Conservation (phyloP, 2,113 vertebrate species). For the Ptilorrhoa leucosticta region DNA sequence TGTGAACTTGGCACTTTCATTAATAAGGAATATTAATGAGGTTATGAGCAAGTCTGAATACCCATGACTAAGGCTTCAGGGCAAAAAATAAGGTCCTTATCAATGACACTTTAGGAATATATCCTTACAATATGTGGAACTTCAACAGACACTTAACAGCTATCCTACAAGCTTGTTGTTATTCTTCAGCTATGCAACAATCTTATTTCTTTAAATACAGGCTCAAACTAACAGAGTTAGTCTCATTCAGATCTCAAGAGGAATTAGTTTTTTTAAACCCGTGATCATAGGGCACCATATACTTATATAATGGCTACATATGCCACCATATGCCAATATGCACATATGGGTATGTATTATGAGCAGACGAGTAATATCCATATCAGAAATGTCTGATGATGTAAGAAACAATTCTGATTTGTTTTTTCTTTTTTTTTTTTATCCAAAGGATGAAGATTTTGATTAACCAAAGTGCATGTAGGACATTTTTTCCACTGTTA, state of each 20-base stretch:
- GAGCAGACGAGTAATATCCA: neutral
- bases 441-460: neutral
- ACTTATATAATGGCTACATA: neutral
- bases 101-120: neutral
- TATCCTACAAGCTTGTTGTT: neutral
- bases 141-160: neutral
- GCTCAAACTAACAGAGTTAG: neutral
- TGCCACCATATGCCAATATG: neutral
- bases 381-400: neutral
- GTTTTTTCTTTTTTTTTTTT: neutral
- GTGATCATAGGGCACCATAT: neutral
- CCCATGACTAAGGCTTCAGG: neutral
- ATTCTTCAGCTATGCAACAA: neutral
- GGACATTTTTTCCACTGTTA: neutral
- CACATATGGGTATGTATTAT: neutral
- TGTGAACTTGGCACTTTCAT: neutral
- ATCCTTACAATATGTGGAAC: neutral
- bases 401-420: neutral
- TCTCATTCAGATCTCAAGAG: neutral
- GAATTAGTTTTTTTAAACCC: neutral
- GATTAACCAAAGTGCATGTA: neutral
- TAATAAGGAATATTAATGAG: neutral
- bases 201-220: neutral
- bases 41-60: neutral
- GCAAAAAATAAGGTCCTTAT: neutral